Conservation (phyloP, 2,797 vertebrate species). For the Naso thynnoides region DNA sequence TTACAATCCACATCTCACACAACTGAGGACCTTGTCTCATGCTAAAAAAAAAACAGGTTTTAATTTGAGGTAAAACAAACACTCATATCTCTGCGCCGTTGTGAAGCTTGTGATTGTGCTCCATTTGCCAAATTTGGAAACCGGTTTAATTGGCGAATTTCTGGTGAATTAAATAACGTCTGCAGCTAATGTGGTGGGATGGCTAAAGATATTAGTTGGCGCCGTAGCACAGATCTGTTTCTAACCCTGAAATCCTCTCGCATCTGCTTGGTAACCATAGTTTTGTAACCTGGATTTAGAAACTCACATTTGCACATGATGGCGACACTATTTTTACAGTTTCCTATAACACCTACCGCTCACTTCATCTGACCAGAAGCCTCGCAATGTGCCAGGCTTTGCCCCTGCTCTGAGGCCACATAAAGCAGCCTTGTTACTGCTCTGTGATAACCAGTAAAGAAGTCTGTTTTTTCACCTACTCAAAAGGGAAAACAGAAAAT, state of each 20-base stretch:
- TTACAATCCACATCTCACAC: constrained; percentile 21
- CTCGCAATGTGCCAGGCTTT: background rate
- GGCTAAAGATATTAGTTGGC: background rate
- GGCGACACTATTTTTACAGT: background rate
- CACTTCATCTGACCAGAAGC: background rate
- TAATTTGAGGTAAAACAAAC: constrained; percentile 6
- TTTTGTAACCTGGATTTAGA: constrained; percentile 11
- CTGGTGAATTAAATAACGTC: background rate
- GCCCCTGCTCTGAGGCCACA: background rate
- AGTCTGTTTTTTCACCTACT: background rate
- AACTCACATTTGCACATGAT: background rate
- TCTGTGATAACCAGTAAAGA: background rate
- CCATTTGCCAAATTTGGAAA: constrained; percentile 5
- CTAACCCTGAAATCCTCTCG: background rate
- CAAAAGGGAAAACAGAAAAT: background rate
- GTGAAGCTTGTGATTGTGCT: background rate
- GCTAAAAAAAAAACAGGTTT: constrained; percentile 10
- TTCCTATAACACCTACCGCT: background rate
- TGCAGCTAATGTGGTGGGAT: background rate
- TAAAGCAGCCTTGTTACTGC: background rate
- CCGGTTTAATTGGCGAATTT: background rate
- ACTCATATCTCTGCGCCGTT: constrained; percentile 5
- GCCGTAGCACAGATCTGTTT: background rate
- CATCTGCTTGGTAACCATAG: constrained; percentile 1
- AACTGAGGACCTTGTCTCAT: constrained; percentile 20